Evolutionary conservation across 2,888 invertebrate species (phyloP).

Genomic region (Idaea dimidiata): DNA sequence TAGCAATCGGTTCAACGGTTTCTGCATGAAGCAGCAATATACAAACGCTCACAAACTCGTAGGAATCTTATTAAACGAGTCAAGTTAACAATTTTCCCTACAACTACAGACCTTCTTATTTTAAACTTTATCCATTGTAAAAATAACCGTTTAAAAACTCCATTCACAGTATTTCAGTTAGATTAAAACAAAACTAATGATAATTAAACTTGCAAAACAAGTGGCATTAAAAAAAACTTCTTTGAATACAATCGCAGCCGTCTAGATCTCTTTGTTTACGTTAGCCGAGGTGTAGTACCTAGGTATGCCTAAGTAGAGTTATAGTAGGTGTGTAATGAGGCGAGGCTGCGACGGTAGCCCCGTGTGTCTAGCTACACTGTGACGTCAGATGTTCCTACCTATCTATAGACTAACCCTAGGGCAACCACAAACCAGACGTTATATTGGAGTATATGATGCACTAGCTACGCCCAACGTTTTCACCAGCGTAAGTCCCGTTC

Average conservation of each 20-base stretch:
- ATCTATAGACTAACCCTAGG: not conserved
- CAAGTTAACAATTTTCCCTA: not conserved
- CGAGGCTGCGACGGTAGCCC: not conserved
- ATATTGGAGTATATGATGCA: too few species aligned
- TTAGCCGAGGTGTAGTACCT: not conserved
- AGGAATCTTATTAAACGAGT: too few species aligned
- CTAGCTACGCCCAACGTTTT: too few species aligned
- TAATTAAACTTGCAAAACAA: not conserved
- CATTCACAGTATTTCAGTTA: not conserved
- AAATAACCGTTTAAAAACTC: not conserved
- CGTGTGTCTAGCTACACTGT: not conserved
- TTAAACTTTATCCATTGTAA: not conserved
- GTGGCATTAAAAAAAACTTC: not conserved
- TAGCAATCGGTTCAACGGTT: too few species aligned
- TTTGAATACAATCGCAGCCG: not conserved
- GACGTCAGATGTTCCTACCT: not conserved
- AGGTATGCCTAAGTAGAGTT: not conserved
- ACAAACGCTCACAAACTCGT: too few species aligned
- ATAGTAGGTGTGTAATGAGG: not conserved
- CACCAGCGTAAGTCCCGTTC: too few species aligned
- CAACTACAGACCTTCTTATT: not conserved
- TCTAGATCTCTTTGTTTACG: not conserved
- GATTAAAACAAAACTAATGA: not conserved
- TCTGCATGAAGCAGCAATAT: too few species aligned
- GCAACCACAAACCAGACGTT: not conserved